Percentiles rank a stretch among this genome's conserved stretches.
Conservation (phyloP, 2,888 invertebrate genomes). For the Pseudoips prasinana region DNA sequence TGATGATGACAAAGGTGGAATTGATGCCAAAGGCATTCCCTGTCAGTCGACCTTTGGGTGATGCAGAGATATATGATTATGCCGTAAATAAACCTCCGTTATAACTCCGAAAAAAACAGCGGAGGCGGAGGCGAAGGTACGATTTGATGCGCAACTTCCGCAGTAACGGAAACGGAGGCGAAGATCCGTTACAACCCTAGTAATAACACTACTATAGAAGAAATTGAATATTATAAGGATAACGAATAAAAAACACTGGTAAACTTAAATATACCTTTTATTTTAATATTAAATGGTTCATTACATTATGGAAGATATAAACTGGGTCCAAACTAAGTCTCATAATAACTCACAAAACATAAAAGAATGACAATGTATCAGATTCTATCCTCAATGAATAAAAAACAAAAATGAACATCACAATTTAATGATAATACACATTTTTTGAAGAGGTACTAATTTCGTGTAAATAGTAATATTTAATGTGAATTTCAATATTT, state of each 20-base stretch:
- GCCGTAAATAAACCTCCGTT: no score
- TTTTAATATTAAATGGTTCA: slow-evolving; percentile 58
- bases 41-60: no score
- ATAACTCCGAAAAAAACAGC: no score
- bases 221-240: no score
- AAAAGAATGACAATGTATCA: slow-evolving; percentile 51
- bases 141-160: no score
- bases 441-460: not conserved
- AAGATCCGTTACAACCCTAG: no score
- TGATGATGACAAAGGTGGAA: no score
- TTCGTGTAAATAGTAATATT: not conserved
- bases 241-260: slow-evolving; percentile 47
- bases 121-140: no score
- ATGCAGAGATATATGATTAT: no score
- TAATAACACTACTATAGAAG: no score
- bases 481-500: slow-evolving; percentile 5
- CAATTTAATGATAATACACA: not conserved
- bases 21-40: no score
- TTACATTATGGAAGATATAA: slow-evolving; percentile 62
- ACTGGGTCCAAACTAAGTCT: slow-evolving; percentile 57
- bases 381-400: slow-evolving; percentile 66
- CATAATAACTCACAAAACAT: slow-evolving; percentile 53
- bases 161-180: no score
- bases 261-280: slow-evolving; percentile 72
- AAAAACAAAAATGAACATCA: slow-evolving; percentile 31